phyloP scores from a whole-genome alignment of 2,113 vertebrate species.

The Misgurnus anguillicaudatus region DNA sequence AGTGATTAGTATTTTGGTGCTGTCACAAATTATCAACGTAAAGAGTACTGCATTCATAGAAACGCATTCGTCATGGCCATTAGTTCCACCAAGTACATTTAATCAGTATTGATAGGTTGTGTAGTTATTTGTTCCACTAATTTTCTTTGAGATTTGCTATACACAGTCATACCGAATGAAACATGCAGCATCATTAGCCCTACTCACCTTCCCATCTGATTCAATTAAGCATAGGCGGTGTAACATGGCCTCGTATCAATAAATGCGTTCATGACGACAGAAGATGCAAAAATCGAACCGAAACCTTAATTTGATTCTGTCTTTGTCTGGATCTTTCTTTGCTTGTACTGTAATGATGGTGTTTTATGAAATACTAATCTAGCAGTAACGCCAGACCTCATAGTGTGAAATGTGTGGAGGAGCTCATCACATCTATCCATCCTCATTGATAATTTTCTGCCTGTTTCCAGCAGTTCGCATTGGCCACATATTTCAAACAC shows the following conservation, averaged over 20 bases:
- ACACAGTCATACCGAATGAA: slow-evolving; percentile 12
- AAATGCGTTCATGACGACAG: not conserved
- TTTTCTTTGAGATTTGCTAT: slow-evolving; percentile 32
- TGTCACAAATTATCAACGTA: slow-evolving; percentile 48
- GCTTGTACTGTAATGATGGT: not conserved
- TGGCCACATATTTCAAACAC: slow-evolving; percentile 20
- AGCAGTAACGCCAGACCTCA: slow-evolving; percentile 17
- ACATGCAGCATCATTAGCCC: slow-evolving; percentile 23
- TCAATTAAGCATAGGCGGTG: slow-evolving; percentile 29
- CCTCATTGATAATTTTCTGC: slow-evolving; percentile 29
- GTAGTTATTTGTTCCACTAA: slow-evolving; percentile 59
- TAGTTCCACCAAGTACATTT: slow-evolving; percentile 58
- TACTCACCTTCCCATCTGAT: slow-evolving; percentile 24
- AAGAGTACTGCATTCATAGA: slow-evolving; percentile 59
- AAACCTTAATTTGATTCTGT: not conserved
- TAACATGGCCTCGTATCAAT: slow-evolving; percentile 17
- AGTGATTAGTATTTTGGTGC: slow-evolving; percentile 43
- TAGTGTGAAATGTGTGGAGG: slow-evolving; percentile 50
- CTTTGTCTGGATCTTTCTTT: not conserved
- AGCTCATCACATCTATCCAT: slow-evolving; percentile 43
- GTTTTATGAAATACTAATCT: not conserved
- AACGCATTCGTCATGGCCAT: slow-evolving; percentile 64
- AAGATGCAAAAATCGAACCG: not conserved
- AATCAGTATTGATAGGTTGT: slow-evolving; percentile 62
- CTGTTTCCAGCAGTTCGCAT: slow-evolving; percentile 31